Evolutionary conservation across 2,797 vertebrate species (phyloP), one percentile per base, ranked within the genome.

Genomic region (Coracias cyanogaster): DNA sequence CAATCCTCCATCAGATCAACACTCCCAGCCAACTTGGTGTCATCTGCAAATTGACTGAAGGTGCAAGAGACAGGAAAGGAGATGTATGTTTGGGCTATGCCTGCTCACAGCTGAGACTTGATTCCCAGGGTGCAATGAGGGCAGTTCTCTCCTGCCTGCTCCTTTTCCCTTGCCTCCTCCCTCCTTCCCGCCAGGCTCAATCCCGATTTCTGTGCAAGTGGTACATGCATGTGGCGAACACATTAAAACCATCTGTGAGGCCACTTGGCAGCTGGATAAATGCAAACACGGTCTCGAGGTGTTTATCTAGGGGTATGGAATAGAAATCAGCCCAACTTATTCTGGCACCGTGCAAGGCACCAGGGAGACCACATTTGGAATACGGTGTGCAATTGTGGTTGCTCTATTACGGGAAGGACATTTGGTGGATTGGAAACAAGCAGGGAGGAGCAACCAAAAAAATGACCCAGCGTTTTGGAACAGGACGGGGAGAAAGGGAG

Each of bases 301-400:
- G 96, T 97, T 97, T 95, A 91, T 94, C 87, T 87, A 87, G 96
- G 94, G 94, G 87, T 43, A 90, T 31, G 82, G 88, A 82, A 87
- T 67, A 93, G 82, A 79, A 94, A 94, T 51, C 86, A 82, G 54
- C 48, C 61, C 3, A 1, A 94, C 87, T 94, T 73, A 3, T 86
- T 78, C 89, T 93, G 86, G 96, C 95, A 90, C 24, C 0, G 1
- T 18, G 48, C 24, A 7, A 83, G 84, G 94, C 95, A 80, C 49
- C 35, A 69, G 65, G 62, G 89, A 91, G 81, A 94, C 87, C 94
- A 22, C 93, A 87, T 54, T 20, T 90, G 90, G 97, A 94, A 82
- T 7, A 48, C 3, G 88, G 77, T 24, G 83, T 39, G 81, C 3
- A 41, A 73, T 25, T 94, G 95, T 61, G 97, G 97, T 64, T 80